Evolutionary conservation across 2,797 vertebrate species (phyloP).

Genomic region (Micropoecilia bifurca): DNA sequence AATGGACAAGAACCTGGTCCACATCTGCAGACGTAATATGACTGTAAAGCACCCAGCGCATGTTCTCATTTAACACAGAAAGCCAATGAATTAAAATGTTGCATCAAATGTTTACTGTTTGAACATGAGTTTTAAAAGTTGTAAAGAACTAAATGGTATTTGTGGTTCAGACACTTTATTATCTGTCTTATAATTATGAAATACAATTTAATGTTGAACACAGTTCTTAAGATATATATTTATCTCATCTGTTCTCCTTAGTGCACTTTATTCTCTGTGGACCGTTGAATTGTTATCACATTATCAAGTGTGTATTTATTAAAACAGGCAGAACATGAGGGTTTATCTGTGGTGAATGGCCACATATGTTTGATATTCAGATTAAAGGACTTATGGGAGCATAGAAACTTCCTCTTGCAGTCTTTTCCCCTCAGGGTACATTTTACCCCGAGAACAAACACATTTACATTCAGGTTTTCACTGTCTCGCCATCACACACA

Average conservation of each 20-base stretch:
- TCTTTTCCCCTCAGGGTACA: slow-evolving; percentile 35
- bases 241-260: not conserved
- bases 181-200: not conserved
- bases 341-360: slow-evolving; percentile 59
- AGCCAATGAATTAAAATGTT: not conserved
- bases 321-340: slow-evolving; percentile 23
- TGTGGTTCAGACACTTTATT: not conserved
- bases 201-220: not conserved
- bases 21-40: not conserved
- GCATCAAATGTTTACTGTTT: not conserved
- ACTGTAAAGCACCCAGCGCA: not conserved
- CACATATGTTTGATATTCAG: slow-evolving; percentile 70
- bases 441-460: slow-evolving; percentile 52
- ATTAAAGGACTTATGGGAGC: slow-evolving; percentile 66
- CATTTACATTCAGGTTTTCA: slow-evolving; percentile 37
- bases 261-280: slow-evolving; percentile 16
- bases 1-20: not conserved
- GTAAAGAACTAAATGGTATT: not conserved
- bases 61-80: not conserved
- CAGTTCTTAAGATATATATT: not conserved
- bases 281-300: slow-evolving; percentile 34
- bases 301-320: slow-evolving; percentile 36
- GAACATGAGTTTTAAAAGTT: not conserved
- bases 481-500: slow-evolving; percentile 26
- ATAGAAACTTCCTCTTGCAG: slow-evolving; percentile 60